A percentile compares a stretch with the other conserved stretches of the same genome.
phyloP scores from a whole-genome alignment of 1,140 invertebrate genomes.

The Drosophila nikananu region DNA sequence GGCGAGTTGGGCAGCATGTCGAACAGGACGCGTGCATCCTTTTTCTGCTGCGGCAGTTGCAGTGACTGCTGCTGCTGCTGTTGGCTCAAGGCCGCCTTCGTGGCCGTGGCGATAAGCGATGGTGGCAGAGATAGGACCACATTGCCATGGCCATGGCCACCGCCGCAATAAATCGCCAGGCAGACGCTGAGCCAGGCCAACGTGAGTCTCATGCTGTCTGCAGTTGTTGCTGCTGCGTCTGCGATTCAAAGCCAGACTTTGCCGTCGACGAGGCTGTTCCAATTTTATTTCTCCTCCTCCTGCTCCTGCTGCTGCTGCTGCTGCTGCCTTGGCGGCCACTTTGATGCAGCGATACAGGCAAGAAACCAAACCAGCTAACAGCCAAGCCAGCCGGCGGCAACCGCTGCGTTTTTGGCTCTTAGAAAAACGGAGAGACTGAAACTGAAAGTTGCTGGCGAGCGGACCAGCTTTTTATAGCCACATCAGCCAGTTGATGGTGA shows the following conservation, averaged over 20 bases:
- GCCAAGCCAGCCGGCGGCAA: slow-evolving; percentile 32
- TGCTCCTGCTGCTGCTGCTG: slow-evolving; percentile 1
- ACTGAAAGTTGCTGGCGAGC: slow-evolving; percentile 78
- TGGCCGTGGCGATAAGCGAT: slow-evolving; percentile 82
- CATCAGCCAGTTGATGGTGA: slow-evolving; percentile 31
- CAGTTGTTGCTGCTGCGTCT: slow-evolving; percentile 7
- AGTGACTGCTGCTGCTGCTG: slow-evolving; percentile 29
- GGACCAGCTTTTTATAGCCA: slow-evolving; percentile 77
- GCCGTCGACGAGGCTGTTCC: slow-evolving; percentile 50
- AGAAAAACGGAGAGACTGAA: slow-evolving; percentile 61
- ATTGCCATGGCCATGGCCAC: slow-evolving; percentile 70
- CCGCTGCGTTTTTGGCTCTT: slow-evolving; percentile 60
- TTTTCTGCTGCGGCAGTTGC: slow-evolving; percentile 62
- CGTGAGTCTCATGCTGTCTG: slow-evolving; percentile 80
- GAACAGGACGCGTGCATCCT: slow-evolving; percentile 81
- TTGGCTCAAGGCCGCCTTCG: slow-evolving; percentile 77
- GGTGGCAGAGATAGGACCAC: slow-evolving; percentile 84
- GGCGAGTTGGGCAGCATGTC: slow-evolving; percentile 54
- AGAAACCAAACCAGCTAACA: slow-evolving; percentile 21
- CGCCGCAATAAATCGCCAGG: slow-evolving; percentile 83
- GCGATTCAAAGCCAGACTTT: background rate
- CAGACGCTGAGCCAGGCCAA: slow-evolving; percentile 77
- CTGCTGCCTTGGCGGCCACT: slow-evolving; percentile 58
- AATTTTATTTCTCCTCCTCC: slow-evolving; percentile 42
- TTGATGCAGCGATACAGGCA: slow-evolving; percentile 62